Base-by-base conservation (phyloP, 2,797 vertebrate genomes). In the Fratercula arctica region DNA sequence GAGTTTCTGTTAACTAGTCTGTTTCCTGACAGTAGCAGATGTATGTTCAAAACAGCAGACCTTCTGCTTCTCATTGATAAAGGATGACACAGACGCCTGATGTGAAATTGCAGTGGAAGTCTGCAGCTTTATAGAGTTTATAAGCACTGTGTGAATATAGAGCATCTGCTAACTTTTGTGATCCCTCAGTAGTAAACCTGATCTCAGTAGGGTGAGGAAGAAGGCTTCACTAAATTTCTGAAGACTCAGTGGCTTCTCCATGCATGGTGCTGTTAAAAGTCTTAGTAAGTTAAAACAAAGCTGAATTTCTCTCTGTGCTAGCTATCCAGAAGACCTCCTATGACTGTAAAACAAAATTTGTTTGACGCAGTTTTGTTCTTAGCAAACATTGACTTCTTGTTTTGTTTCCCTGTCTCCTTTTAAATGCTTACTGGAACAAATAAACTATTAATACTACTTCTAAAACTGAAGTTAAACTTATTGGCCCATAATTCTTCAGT, bases 341-440 rank as follows among this genome's bases (percentile, higher is more conserved):
- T 82, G 54, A 59, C 73, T 0, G 0, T 74, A 84, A 87, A 73
- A 33, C 41, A 75, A 50, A 75, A 88, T 39, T 35, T 53, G 73
- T 82, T 84, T 93, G 84, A 89, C 25, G 2, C 5, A 9, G 20
- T 87, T 95, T 85, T 92, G 67, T 89, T 94, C 63, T 90, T 86
- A 75, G 73, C 82, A 69, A 96, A 92, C 23, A n/a, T 18, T 54
- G 63, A 59, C 74, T 83, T 66, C 51, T 85, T 81, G 50, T 91
- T 90, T 92, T 92, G 25, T 89, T 96, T 85, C 80, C 48, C 74
- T 37, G 17, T 83, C 59, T 88, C 31, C 54, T 93, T 91, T 67
- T 83, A 94, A 92, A 87, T 64, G n/a, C 68, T 87, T 94, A 80
- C 72, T 85, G 90, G 81, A 87, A 82, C 81, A 85, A 95, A 70